A percentile compares a stretch with the other conserved stretches of the same genome.
Evolutionary conservation across 1,140 invertebrate genomes (phyloP).

Genomic region (Drosophila pruinosa): DNA sequence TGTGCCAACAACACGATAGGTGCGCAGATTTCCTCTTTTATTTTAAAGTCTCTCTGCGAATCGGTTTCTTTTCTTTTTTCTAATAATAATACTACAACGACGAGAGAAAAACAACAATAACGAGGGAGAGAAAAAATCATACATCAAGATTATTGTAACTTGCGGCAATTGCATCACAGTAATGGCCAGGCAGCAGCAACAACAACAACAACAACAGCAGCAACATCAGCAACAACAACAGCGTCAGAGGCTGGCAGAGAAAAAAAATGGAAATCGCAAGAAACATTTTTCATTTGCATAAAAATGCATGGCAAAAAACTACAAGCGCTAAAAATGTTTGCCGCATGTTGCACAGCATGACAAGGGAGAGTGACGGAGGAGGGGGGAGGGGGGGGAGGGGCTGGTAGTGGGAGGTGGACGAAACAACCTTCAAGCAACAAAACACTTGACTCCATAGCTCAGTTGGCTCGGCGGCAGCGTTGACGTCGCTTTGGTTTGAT

Average conservation of each 20-base stretch:
- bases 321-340: constrained; percentile 80
- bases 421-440: constrained; percentile 78
- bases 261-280: constrained; percentile 74
- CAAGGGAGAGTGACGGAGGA: neutral
- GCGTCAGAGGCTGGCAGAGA: constrained; percentile 8
- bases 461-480: constrained; percentile 34
- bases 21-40: constrained; percentile 74
- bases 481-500: constrained; percentile 80
- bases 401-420: constrained; percentile 63
- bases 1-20: constrained; percentile 79
- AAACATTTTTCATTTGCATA: constrained; percentile 82
- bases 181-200: constrained; percentile 62
- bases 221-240: constrained; percentile 23
- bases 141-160: constrained; percentile 82
- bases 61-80: constrained; percentile 49
- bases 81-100: constrained; percentile 61
- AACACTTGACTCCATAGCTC: constrained; percentile 70
- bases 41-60: constrained; percentile 31
- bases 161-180: constrained; percentile 79
- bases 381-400: neutral
- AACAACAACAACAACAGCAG: constrained; percentile 29
- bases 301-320: constrained; percentile 73
- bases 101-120: constrained; percentile 11
- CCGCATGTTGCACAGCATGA: constrained; percentile 58
- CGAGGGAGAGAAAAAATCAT: constrained; percentile 53